These are phyloP conservation scores for Teleogryllus oceanicus DNA, from an alignment of 2,888 invertebrate genomes.

Conservation along the genomic window DNA sequence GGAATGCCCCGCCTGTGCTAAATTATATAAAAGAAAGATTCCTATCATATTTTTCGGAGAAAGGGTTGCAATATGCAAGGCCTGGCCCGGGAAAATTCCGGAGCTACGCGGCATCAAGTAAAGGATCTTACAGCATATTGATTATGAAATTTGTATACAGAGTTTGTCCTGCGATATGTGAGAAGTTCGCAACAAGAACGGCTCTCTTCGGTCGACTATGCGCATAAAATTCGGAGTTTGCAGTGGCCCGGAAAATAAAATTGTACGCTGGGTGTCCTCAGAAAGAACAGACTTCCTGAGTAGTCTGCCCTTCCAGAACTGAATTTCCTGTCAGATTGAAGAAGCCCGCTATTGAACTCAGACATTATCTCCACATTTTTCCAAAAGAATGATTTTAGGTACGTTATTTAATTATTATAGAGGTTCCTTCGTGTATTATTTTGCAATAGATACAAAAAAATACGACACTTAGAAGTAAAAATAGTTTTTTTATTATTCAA, in stretches of 20 bases:
- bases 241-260: neutral
- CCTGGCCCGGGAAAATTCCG: neutral
- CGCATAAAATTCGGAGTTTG: constrained; percentile 7
- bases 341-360: no score
- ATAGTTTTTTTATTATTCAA: no score
- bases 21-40: constrained; percentile 18
- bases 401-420: no score
- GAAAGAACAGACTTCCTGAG: no score
- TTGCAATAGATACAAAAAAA: no score
- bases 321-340: no score
- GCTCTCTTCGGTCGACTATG: neutral
- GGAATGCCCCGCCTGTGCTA: neutral
- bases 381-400: no score
- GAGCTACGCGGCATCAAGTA: neutral
- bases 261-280: no score
- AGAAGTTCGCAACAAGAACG: neutral
- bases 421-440: no score
- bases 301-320: no score
- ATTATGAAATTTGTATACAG: constrained; percentile 1
- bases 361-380: no score
- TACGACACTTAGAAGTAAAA: no score
- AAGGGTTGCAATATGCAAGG: constrained; percentile 9
- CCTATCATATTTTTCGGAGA: neutral
- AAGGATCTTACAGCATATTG: neutral
- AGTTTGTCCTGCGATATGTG: neutral